A percentile compares a stretch with the other conserved stretches of the same genome.
phyloP scores from a whole-genome alignment of 2,797 vertebrate species.

The Atherinosoma microstoma region DNA sequence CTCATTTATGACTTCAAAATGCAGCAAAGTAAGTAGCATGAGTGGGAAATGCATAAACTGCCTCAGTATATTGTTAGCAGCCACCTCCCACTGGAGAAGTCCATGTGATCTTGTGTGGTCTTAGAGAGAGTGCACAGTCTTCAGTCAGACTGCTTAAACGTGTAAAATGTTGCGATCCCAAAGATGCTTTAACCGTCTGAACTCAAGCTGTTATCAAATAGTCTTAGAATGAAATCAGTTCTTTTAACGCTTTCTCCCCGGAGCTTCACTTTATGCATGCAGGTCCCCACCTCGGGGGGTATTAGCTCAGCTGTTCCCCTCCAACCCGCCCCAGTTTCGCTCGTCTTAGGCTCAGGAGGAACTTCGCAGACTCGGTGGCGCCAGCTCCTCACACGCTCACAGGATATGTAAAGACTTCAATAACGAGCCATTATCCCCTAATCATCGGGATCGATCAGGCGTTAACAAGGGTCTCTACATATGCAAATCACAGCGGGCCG shows the following conservation, averaged over 20 bases:
- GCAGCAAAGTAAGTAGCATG: not conserved
- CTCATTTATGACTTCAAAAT: not conserved
- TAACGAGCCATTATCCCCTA: constrained; percentile 85
- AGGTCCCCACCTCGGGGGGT: no score
- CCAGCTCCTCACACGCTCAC: constrained; percentile 84
- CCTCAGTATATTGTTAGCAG: not conserved
- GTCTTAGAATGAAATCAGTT: not conserved
- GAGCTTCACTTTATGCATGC: constrained; percentile 15
- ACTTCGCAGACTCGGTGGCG: constrained; percentile 84
- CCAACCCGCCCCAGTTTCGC: constrained; percentile 40
- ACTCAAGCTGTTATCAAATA: not conserved
- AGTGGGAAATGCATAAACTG: not conserved
- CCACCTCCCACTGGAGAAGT: no score
- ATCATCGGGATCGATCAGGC: constrained; percentile 83
- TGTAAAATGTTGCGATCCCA: not conserved
- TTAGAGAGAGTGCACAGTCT: not conserved
- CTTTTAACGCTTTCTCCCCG: not conserved
- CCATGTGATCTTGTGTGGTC: not conserved
- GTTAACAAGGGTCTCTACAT: constrained; percentile 78
- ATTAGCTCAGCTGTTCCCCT: constrained; percentile 49
- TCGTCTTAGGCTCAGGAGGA: constrained; percentile 54
- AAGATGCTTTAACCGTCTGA: not conserved
- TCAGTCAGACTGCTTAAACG: not conserved
- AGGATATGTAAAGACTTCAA: constrained; percentile 86
- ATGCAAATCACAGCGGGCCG: constrained; percentile 74